Evolutionary conservation across 2,113 vertebrate genomes (phyloP).

Genomic region (Panthera leo): DNA sequence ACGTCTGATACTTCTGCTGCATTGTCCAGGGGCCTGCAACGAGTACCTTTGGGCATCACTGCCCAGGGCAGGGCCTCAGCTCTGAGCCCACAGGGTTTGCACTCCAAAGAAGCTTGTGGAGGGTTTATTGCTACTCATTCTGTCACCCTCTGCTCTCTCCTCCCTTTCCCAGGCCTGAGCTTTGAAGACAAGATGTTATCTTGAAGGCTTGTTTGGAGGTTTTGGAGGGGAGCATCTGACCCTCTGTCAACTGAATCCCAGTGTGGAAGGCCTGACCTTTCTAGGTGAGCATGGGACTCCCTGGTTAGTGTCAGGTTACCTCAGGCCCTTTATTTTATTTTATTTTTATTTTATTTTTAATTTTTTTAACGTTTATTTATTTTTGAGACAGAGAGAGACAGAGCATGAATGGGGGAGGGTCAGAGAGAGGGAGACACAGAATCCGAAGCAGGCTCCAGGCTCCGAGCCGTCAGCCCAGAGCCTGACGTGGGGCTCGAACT

Average conservation of each 20-base stretch:
- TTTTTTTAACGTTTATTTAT: too few species aligned
- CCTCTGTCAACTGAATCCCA: neutral
- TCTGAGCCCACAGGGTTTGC: neutral
- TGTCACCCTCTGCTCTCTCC: neutral
- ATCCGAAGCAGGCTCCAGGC: too few species aligned
- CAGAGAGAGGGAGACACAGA: too few species aligned
- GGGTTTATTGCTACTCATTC: neutral
- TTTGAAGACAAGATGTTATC: neutral
- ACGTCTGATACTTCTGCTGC: neutral
- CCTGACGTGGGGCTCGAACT: too few species aligned
- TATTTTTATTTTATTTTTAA: too few species aligned
- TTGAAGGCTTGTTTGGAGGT: neutral
- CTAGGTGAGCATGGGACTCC: neutral
- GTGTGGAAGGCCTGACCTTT: too few species aligned
- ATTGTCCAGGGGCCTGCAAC: accelerated
- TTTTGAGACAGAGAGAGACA: too few species aligned
- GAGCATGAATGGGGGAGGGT: too few species aligned
- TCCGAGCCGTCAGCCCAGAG: too few species aligned
- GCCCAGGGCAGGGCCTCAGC: neutral
- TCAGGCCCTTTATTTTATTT: neutral
- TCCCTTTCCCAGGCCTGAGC: neutral
- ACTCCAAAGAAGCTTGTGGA: neutral
- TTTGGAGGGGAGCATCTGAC: neutral
- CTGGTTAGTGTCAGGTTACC: neutral
- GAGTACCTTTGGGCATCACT: neutral